phyloP scores from a whole-genome alignment of 2,113 vertebrate genomes.

The Caranx melampygus region DNA sequence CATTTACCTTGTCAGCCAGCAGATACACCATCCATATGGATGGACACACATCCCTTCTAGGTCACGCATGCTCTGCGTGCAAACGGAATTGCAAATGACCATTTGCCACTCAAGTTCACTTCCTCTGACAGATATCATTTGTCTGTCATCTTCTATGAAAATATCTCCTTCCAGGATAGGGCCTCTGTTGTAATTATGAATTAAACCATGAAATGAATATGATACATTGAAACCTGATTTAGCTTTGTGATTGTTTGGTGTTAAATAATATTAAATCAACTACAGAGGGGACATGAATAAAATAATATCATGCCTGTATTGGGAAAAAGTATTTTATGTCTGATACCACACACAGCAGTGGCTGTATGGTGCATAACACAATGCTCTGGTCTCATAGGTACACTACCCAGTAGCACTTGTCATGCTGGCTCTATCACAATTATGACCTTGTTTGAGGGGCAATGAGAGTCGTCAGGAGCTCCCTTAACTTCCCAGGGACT shows the following conservation, averaged over 20 bases:
- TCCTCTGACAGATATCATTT: slow-evolving; percentile 27
- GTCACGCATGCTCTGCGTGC: slow-evolving; percentile 52
- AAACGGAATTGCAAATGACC: slow-evolving; percentile 44
- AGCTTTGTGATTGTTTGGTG: neutral
- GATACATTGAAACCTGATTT: neutral
- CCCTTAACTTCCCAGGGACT: slow-evolving; percentile 71
- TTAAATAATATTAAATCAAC: slow-evolving; percentile 18
- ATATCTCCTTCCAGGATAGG: slow-evolving; percentile 5
- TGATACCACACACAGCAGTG: slow-evolving; percentile 19
- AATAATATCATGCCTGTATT: neutral
- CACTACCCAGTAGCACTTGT: slow-evolving; percentile 62
- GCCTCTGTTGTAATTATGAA: neutral
- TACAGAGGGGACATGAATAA: neutral
- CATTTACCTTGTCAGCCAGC: slow-evolving; percentile 61
- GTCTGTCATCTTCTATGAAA: slow-evolving; percentile 1
- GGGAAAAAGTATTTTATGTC: slow-evolving; percentile 7
- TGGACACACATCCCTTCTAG: slow-evolving; percentile 46
- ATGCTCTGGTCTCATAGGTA: slow-evolving; percentile 60
- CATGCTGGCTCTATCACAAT: slow-evolving; percentile 69
- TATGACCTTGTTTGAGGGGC: slow-evolving; percentile 82
- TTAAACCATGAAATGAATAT: slow-evolving; percentile 13
- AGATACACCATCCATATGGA: slow-evolving; percentile 65
- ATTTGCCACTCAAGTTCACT: slow-evolving; percentile 29
- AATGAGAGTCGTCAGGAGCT: slow-evolving; percentile 71
- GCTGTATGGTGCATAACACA: slow-evolving; percentile 11